Evolutionary conservation across 2,113 vertebrate genomes (phyloP), one percentile per base, ranked within the genome.

Genomic region (Thomomys bottae): DNA sequence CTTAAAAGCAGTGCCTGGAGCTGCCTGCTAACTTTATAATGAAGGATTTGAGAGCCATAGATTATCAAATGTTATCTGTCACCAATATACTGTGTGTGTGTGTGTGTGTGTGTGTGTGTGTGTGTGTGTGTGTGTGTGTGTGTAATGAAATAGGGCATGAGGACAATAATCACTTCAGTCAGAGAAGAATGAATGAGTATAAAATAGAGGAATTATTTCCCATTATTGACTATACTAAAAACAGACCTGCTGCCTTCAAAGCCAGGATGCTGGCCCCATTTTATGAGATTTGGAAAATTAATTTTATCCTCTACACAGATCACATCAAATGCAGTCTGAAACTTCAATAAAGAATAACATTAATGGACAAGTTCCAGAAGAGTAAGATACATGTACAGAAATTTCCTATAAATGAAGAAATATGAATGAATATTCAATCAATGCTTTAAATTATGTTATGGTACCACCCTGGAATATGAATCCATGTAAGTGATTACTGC

Each of bases 281-380:
- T 96, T 90, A 90, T 87, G 94, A 95, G 94, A 96, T 88, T 92
- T 83, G 64, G 71, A 64, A 96, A 94, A 73, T 91, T 90, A 94
- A 95, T 96, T 96, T 96, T 89, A 93, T 87, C 73, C 28, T 92
- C 61, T 70, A 49, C n/a, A 94, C 38, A 20, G n/a, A 91, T 76
- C 63, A 87, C 64, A 96, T 95, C 88, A 78, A 40, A 8, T 79
- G 72, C 1, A 87, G 59, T 49, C 30, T 70, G 3, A 0, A 93
- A 90, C 71, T 94, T 96, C 90, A 96, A 89, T 90, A 92, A 95
- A 83, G 57, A 96, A 54, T 40, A 78, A 64, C 77, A 88, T 93
- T 90, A 93, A 26, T 76, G 84, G 84, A 32, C 92, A 91, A 87
- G 81, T 30, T 18, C 63, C 70, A 93, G 57, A 61, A 64, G 14